These are phyloP conservation scores for Anaspis maculata DNA, from an alignment of 2,888 invertebrate genomes.

Conservation along the genomic window DNA sequence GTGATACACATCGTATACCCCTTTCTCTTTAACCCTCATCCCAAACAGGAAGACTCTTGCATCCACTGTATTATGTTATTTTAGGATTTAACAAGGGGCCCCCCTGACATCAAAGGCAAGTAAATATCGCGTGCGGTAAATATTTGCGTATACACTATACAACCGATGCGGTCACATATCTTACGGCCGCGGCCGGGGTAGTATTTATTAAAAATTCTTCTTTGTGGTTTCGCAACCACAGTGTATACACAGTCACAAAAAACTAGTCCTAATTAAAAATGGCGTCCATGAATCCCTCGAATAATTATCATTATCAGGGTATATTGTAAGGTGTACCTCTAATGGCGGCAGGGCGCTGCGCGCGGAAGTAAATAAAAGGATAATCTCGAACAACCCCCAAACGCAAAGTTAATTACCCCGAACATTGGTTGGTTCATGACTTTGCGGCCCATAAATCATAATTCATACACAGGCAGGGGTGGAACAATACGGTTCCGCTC, in stretches of 20 bases:
- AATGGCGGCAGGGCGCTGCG: too few relatives aligned
- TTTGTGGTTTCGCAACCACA: too few relatives aligned
- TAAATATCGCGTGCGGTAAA: constrained; percentile 33
- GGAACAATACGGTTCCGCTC: constrained; percentile 27
- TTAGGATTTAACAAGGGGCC: constrained; percentile 35
- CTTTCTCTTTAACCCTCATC: too few relatives aligned
- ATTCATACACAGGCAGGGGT: constrained; percentile 33
- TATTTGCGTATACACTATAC: constrained; percentile 27
- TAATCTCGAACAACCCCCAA: constrained; percentile 23
- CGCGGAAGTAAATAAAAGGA: constrained; percentile 15
- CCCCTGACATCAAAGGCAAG: constrained; percentile 38
- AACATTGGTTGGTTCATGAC: constrained; percentile 39
- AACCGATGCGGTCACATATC: too few relatives aligned
- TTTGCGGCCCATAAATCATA: constrained; percentile 40
- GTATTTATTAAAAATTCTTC: too few relatives aligned
- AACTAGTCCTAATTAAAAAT: too few relatives aligned
- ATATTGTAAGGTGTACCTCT: too few relatives aligned
- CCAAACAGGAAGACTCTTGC: too few relatives aligned
- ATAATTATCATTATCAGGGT: too few relatives aligned
- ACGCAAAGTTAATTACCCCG: constrained; percentile 41
- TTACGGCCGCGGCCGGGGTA: too few relatives aligned
- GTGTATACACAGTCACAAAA: too few relatives aligned
- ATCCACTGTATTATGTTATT: constrained; percentile 32
- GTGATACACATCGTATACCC: constrained; percentile 29
- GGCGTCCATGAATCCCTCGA: too few relatives aligned